These are phyloP conservation scores for Planococcus citri DNA, from an alignment of 1,140 invertebrate genomes.

Conservation along the genomic window DNA sequence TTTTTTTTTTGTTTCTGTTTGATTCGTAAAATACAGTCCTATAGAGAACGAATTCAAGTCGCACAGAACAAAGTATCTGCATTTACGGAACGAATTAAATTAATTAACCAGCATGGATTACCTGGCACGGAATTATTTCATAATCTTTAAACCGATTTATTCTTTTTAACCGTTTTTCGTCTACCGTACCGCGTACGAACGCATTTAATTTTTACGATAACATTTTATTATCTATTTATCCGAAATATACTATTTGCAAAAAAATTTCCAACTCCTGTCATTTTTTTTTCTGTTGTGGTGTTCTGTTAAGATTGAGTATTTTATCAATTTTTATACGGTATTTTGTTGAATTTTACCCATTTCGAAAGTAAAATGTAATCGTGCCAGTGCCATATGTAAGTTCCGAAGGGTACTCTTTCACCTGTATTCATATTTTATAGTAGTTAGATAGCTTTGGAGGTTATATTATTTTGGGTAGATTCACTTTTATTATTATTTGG, in stretches of 20 bases:
- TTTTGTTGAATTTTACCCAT: not conserved
- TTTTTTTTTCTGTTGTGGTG: not conserved
- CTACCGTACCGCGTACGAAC: not conserved
- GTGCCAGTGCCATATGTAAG: not conserved
- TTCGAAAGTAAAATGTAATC: not conserved
- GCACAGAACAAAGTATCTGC: slow-evolving; percentile 78
- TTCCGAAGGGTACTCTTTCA: too few relatives aligned
- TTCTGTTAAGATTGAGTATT: not conserved
- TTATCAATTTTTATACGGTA: not conserved
- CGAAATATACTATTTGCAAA: slow-evolving; percentile 4
- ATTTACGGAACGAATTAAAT: slow-evolving; percentile 72
- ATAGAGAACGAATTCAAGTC: slow-evolving; percentile 67
- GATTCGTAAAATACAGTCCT: slow-evolving; percentile 45
- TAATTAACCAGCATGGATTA: slow-evolving; percentile 67
- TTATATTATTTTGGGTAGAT: too few relatives aligned
- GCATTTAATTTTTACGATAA: not conserved
- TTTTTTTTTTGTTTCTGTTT: slow-evolving; percentile 24
- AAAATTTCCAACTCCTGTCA: not conserved
- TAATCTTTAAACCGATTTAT: slow-evolving; percentile 12
- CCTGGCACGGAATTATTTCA: slow-evolving; percentile 49
- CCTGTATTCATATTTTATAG: too few relatives aligned
- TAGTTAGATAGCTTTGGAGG: too few relatives aligned
- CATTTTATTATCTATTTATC: slow-evolving; percentile 7
- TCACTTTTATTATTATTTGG: too few relatives aligned
- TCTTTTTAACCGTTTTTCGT: slow-evolving; percentile 1